Conservation (phyloP, 2,797 vertebrate species). For the Peromyscus aztecus region DNA sequence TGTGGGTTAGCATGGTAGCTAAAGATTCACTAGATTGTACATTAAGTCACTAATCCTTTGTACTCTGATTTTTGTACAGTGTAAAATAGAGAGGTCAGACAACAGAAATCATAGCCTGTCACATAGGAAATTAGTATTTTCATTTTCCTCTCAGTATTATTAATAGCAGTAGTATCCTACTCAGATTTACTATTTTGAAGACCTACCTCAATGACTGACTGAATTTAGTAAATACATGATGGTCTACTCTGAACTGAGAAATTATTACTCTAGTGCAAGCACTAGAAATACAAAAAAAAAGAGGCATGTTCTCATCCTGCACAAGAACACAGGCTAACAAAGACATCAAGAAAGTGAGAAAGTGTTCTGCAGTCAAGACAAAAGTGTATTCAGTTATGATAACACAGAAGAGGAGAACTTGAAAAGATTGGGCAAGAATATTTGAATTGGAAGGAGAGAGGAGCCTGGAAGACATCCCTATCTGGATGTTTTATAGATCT, state of each 20-base stretch:
- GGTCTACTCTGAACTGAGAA: not conserved
- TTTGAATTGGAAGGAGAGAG: not conserved
- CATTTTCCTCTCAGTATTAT: not conserved
- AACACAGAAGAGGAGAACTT: not conserved
- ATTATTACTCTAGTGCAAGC: not conserved
- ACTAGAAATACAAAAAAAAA: constrained; percentile 22
- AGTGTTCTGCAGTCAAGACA: not conserved
- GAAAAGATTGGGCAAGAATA: not conserved
- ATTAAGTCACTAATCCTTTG: not conserved
- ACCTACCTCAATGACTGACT: not conserved
- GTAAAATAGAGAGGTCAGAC: constrained; percentile 1
- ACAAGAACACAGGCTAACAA: not conserved
- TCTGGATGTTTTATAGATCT: not conserved
- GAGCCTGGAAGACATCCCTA: not conserved
- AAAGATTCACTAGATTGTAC: not conserved
- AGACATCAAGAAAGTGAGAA: not conserved
- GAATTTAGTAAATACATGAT: not conserved
- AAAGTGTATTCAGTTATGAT: not conserved
- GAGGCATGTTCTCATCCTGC: not conserved
- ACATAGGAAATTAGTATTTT: constrained; percentile 37
- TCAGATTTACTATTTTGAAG: constrained; percentile 47
- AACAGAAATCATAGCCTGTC: not conserved
- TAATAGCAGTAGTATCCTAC: not conserved
- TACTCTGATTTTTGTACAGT: not conserved
- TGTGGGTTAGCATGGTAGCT: not conserved